Base-by-base conservation (phyloP, 2,797 vertebrate genomes). In the Sternarchorhynchus goeldii region DNA sequence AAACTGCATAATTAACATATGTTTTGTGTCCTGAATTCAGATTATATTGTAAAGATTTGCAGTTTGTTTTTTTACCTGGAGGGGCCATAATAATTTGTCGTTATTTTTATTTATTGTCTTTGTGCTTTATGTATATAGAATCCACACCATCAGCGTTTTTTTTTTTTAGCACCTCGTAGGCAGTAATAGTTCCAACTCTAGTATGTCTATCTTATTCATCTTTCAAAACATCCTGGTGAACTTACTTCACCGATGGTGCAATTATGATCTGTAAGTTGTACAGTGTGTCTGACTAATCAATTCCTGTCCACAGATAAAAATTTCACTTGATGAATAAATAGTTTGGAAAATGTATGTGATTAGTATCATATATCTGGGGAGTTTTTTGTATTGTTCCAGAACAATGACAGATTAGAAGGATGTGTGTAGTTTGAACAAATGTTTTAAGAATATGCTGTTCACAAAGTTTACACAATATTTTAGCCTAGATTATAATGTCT, bases 381-480 rank as follows among this genome's bases (percentile, higher is more conserved):
- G 17, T 25, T 67, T 29, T 68, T 39, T 7, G 10, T 5, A 17
- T 20, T 72, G 50, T 41, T 70, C 31, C 16, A 71, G 32, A 64
- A 10, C 21, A 58, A 0, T 66, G 68, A 56, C 65, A 62, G 66
- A 55, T 41, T 63, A 72, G 17, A 56, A 64, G 76, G 16, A 66
- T 31, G 41, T 60, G 39, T 76, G 39, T 14, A 50, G 41, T 64
- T 59, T 65, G 39, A 80, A 75, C 31, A 70, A 76, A 75, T 65
- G n/a, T 18, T 53, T 20, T 66, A 71, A 65, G 53, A 67, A 53
- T 60, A 12, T 41, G 34, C 39, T 71, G 29, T 72, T 72, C 60
- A 57, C 65, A 36, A 71, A 57, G 21, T 62, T 17, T 78, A 7
- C 34, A 2, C 6, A 50, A 50, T 50, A 50, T 12, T 50, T 50